Evolutionary conservation across 2,888 invertebrate species (phyloP).

Genomic region (Tiliacea citrago): DNA sequence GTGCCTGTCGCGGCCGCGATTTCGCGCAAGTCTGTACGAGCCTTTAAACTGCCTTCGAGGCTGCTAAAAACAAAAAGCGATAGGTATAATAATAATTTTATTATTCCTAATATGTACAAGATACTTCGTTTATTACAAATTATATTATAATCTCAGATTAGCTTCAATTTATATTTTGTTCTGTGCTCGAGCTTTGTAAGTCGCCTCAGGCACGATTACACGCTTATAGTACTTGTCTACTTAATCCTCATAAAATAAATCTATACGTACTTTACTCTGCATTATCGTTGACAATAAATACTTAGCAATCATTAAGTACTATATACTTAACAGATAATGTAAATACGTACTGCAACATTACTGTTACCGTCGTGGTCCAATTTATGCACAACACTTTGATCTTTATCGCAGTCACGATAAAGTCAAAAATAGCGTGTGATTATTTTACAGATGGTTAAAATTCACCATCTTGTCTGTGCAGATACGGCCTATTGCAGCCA

Average conservation of each 20-base stretch:
- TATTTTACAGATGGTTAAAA: slow-evolving; percentile 55
- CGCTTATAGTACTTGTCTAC: slow-evolving; percentile 13
- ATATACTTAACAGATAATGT: slow-evolving; percentile 52
- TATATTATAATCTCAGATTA: slow-evolving; percentile 1
- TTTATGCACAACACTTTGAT: slow-evolving; percentile 41
- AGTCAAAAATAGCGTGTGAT: slow-evolving; percentile 48
- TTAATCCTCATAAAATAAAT: slow-evolving; percentile 44
- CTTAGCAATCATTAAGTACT: slow-evolving; percentile 58
- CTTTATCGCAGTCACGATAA: slow-evolving; percentile 49
- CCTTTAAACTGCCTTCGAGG: not conserved
- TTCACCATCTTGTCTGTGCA: slow-evolving; percentile 51
- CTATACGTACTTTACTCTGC: slow-evolving; percentile 31
- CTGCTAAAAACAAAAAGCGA: not conserved
- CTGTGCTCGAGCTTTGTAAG: not conserved
- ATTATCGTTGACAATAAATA: slow-evolving; percentile 61
- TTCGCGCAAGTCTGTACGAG: no score
- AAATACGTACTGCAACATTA: slow-evolving; percentile 48
- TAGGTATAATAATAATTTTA: not conserved
- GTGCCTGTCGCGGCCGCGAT: no score
- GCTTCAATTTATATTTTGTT: slow-evolving; percentile 27
- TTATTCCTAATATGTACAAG: not conserved
- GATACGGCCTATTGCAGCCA: slow-evolving; percentile 69
- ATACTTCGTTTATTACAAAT: not conserved
- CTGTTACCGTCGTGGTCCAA: slow-evolving; percentile 24
- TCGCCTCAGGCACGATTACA: slow-evolving; percentile 18